Percentiles rank a stretch among this genome's conserved stretches.
Evolutionary conservation across 2,113 vertebrate genomes (phyloP).

Genomic region (Gallinago media): DNA sequence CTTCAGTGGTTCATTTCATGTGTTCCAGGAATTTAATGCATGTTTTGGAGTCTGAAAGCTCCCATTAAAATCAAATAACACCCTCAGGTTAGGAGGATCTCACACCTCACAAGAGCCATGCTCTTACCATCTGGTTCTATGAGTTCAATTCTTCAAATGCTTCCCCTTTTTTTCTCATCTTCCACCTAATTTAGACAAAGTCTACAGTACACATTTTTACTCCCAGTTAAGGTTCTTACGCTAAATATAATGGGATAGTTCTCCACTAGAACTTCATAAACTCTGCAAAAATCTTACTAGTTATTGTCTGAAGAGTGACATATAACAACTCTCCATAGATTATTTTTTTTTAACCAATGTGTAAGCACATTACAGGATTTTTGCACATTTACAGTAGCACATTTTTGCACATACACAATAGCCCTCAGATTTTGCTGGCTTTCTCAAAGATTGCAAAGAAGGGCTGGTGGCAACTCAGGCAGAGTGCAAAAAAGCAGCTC

Average conservation of each 20-base stretch:
- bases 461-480: not conserved
- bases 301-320: not conserved
- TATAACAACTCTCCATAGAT: not conserved
- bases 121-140: accelerated
- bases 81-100: not conserved
- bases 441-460: not conserved
- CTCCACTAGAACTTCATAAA: not conserved
- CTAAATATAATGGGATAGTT: not conserved
- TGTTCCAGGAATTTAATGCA: not conserved
- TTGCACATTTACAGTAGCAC: not conserved
- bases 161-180: not conserved
- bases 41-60: not conserved
- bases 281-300: not conserved
- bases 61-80: not conserved
- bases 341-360: not conserved
- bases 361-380: not conserved
- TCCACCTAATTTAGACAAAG: not conserved
- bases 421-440: not conserved
- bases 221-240: not conserved
- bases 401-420: not conserved
- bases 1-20: not conserved
- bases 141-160: not conserved
- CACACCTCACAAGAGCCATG: accelerated
- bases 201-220: not conserved
- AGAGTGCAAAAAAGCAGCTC: not conserved